Base-by-base conservation (phyloP, 1,140 invertebrate species). In the Bombus vancouverensis region DNA sequence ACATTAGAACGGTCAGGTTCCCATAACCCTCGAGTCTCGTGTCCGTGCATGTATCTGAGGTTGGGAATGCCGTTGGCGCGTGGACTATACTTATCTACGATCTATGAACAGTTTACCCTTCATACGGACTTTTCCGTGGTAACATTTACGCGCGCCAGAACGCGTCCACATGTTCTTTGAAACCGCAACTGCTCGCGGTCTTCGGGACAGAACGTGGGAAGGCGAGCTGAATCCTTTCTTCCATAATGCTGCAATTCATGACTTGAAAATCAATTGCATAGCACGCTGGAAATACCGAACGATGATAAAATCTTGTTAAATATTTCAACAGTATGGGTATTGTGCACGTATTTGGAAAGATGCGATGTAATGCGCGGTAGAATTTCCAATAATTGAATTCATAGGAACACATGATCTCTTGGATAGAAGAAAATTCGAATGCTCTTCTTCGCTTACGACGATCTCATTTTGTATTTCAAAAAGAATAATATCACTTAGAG, bases 51-150 rank as follows among this genome's bases (percentile, higher is more conserved):
- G 59, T 47, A 59, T 57, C 84, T 22, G 75, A 82, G 82, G 70
- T 44, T 88, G 87, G 72, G 83, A 91, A 91, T 89, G 84, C 80
- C 70, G 84, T 71, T 71, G 84, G 78, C 86, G 77, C 88, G 83
- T 86, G 81, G 77, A 88, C 86, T 91, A 72, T 87, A 87, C 84
- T 91, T 91, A 91, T 91, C 90, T 85, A 71, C 66, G 79, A 91
- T 89, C 85, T 83, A 91, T 76, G 83, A 87, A 81, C 84, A 73
- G 85, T 86, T 88, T 85, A 84, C 75, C 80, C 85, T 76, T 90
- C 80, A 42, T 80, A 81, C 83, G 62, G 57, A 71, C 79, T 82
- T 86, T 82, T 68, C 57, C 57, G 12, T 68, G 28, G 66, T 42
- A 72, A 81, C 22, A 22, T 22, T 6, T 53, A 53, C 47, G 47